Evolutionary conservation across 2,888 invertebrate genomes (phyloP).

Genomic region (Cerceris rybyensis): DNA sequence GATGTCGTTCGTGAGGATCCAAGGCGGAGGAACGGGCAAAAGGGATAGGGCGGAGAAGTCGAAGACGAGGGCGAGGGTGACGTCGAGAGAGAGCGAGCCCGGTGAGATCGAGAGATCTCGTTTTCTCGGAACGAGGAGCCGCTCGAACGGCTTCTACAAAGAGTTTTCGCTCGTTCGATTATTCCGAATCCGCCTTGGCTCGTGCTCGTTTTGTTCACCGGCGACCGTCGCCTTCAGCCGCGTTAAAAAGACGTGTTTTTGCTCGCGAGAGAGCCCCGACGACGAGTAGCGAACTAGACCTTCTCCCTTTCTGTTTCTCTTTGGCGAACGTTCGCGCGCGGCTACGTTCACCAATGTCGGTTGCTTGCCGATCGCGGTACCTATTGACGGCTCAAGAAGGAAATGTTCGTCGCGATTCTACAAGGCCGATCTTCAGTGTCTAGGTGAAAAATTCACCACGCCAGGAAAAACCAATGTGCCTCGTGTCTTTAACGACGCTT

Average conservation of each 20-base stretch:
- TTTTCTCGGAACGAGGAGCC: conserved; percentile 71
- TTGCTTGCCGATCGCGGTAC: conserved; percentile 57
- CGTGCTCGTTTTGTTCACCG: conserved; percentile 64
- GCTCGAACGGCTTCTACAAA: conserved; percentile 72
- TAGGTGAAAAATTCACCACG: conserved; percentile 41
- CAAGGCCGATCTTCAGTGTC: conserved; percentile 18
- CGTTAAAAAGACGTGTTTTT: conserved; percentile 70
- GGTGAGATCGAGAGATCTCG: conserved; percentile 70
- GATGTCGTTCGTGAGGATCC: conserved; percentile 39
- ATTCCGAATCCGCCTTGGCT: conserved; percentile 70
- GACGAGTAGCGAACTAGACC: conserved; percentile 57
- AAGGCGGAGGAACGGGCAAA: neutral
- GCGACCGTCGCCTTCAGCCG: conserved; percentile 62
- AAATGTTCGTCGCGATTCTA: conserved; percentile 56
- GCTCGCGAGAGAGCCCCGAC: conserved; percentile 55
- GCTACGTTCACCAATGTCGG: neutral
- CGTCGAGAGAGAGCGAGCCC: conserved; percentile 19
- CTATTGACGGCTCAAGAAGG: conserved; percentile 68
- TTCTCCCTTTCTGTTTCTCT: conserved; percentile 2
- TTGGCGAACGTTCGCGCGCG: conserved; percentile 10
- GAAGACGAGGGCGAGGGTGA: neutral
- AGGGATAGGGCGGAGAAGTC: conserved; percentile 12
- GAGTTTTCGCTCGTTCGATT: conserved; percentile 73
- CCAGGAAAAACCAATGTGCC: conserved; percentile 44
- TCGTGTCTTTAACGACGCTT: conserved; percentile 54